Evolutionary conservation across 2,888 invertebrate genomes (phyloP), one percentile per base, ranked within the genome.

Genomic region (Volucella inanis): DNA sequence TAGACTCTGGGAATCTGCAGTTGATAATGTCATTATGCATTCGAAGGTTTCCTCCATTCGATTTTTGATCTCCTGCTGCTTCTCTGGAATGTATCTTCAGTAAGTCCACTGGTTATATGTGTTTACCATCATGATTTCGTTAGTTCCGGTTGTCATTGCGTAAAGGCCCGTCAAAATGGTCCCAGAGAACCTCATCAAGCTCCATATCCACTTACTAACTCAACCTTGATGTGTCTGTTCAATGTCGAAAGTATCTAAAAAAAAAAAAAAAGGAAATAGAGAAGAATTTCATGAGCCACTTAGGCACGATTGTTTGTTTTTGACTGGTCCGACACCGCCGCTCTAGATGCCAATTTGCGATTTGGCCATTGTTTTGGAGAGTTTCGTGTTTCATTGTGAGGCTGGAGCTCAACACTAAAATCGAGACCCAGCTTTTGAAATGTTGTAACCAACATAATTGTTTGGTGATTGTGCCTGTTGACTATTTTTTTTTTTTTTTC

Each of bases 321-420:
- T 76, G 62, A 68, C 62, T 14, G 47, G 12, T 14, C 43, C 31
- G 2, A 3, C 10, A 31, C 12, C 8, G 4, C 45, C 39, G 75
- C 74, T 80, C 80, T 52, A 84, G 80, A 80, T 84, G 84, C 71
- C 84, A 76, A 84, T 84, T 75, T 84, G 15, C 55, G 70, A 84
- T 84, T 84, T 84, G 80, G 71, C 84, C 80, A 76, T 80, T 64
- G 70, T 67, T 71, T 68, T 52, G 39, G 67, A 75, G 68, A 57
- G 72, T 64, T 83, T 79, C 11, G 18, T 61, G 50, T 54, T 68
- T 55, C 41, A 49, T 59, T 75, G 31, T 71, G 65, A 12, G 38
- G 38, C 38, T 49, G 31, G 31, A 31, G 49, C 41, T 39, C 3
- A 41, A 50, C 61, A 57, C 38, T 45, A 55, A 38, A 15, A 45